Evolutionary conservation across 2,797 vertebrate species (phyloP), one percentile per base, ranked within the genome.

Genomic region (Hirundo rustica): DNA sequence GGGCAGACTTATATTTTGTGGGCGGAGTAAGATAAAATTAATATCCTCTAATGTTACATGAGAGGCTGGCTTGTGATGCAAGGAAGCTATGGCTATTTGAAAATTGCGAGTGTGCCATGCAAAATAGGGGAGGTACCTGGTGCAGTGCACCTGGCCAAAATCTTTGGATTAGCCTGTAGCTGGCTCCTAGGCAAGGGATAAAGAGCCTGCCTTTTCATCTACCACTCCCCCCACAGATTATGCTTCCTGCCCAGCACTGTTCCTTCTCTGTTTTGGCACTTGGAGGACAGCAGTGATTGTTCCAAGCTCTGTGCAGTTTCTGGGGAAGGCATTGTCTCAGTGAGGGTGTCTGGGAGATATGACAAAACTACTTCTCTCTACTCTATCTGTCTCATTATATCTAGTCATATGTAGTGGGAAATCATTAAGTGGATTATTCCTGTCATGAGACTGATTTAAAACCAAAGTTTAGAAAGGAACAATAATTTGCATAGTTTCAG

Each of bases 21-120:
- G 89, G 70, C 8, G 79, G 92, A 96, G 67, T 60, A 75, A 92
- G 70, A 86, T 72, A 77, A 85, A 89, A 88, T 57, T 4, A 71
- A 60, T 72, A 60, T 79, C 58, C 45, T 85, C 36, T 81, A n/a
- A 61, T 70, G 9, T 51, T 62, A 9, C 17, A 2, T n/a, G 57
- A 84, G 48, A 54, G 36, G 22, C 57, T 85, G 68, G 54, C 22
- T 40, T 42, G 70, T 55, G 19, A 19, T 66, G 23, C 13, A 27
- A 48, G 45, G 40, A 42, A 48, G n/a, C 58, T 72, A 1, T 38
- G 45, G 19, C 44, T 83, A 1, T 75, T 70, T 68, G 62, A 55
- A 77, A 91, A 51, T 19, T 64, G 20, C 1, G 6, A 40, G 22
- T 20, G 17, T 73, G 34, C 12, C 7, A 3, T 48, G 36, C 36